Evolutionary conservation across 1,140 invertebrate genomes (phyloP).

Genomic region (Drosophila mojavensis): DNA sequence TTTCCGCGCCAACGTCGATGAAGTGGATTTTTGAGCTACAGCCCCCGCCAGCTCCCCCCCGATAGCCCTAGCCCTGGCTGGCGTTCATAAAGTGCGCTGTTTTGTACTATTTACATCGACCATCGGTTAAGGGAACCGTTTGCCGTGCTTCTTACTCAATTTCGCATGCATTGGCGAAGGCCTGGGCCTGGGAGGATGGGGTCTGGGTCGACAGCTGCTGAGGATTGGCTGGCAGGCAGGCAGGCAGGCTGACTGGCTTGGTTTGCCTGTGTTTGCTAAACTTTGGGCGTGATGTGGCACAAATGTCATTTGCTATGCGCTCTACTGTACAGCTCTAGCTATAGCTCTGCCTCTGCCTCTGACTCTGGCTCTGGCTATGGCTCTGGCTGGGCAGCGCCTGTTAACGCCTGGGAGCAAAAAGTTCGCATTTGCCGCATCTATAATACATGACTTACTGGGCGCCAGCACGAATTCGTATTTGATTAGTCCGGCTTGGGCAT

Average conservation of each 20-base stretch:
- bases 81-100: conserved; percentile 9
- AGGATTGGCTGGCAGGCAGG: conserved; percentile 20
- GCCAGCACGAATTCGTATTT: conserved; percentile 42
- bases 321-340: not conserved
- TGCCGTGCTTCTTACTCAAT: conserved; percentile 54
- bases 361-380: not conserved
- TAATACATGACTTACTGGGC: conserved; percentile 59
- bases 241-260: not conserved
- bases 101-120: conserved; percentile 70
- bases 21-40: conserved; percentile 57
- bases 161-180: conserved; percentile 68
- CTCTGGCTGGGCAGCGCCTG: conserved; percentile 5
- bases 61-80: not conserved
- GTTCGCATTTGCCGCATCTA: conserved; percentile 68
- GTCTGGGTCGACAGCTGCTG: conserved; percentile 17
- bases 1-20: conserved; percentile 67
- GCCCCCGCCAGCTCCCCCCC: not conserved
- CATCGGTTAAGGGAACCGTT: conserved; percentile 62
- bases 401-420: conserved; percentile 46
- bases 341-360: not conserved
- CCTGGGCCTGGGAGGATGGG: not conserved
- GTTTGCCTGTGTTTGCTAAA: conserved; percentile 43
- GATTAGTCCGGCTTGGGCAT: conserved; percentile 32
- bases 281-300: conserved; percentile 60
- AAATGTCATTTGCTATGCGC: conserved; percentile 72